Evolutionary conservation across 2,113 vertebrate genomes (phyloP), one percentile per base, ranked within the genome.

Genomic region (Cochlearius cochlearius): DNA sequence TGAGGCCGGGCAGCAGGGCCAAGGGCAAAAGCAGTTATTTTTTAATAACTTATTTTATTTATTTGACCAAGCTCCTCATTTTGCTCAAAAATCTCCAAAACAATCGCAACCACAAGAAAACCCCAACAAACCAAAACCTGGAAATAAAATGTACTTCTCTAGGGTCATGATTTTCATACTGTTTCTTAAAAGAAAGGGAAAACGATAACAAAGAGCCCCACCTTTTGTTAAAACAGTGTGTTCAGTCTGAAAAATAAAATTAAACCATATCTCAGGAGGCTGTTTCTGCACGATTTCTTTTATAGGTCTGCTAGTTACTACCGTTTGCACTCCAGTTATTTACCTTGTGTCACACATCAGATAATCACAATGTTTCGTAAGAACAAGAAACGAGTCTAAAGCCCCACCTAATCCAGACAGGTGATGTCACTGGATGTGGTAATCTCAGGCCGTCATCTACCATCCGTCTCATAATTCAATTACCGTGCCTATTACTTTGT

Each of bases 341-440:
- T 93, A 93, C 68, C 49, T 94, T 5, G 4, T 87, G 49, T 50
- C 76, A 78, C n/a, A 84, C 59, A 92, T 91, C 80, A 92, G 73
- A 59, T 84, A 89, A 92, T 72, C 47, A 85, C 73, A 86, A 4
- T 27, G 75, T 96, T 96, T 92, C 12, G 5, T 74, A 89, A 96
- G 39, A 81, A 20, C 10, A 81, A 86, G 59, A 80, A 93, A 89
- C 0, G 0, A 75, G 30, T 43, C 73, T 85, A 87, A 75, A 21
- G 36, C 88, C 47, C 52, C 95, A 94, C 91, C 92, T 94, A 72
- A 95, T 68, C 55, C 83, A 96, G 94, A 92, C 92, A 84, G 79
- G 80, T 95, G 94, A 95, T 81, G 92, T 96, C 94, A 96, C 68
- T 81, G 49, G 22, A 92, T 96, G 81, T 93, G 53, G 60, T 45